Evolutionary conservation across 1,140 invertebrate species (phyloP).

Genomic region (Tetragonula clypearis): DNA sequence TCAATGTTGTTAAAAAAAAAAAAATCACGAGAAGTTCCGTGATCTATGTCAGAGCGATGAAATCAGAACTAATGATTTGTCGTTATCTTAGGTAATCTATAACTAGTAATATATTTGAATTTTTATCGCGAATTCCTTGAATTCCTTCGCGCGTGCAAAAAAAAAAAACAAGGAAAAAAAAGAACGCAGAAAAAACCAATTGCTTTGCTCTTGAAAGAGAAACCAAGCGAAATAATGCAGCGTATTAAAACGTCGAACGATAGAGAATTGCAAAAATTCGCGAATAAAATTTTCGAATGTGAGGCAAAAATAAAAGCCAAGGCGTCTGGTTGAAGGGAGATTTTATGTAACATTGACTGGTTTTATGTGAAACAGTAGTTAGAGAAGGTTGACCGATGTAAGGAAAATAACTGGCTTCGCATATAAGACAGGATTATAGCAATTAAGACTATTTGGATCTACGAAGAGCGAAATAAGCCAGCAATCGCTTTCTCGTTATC

Average conservation of each 20-base stretch:
- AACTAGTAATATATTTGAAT: too few species aligned
- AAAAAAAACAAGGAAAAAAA: background rate
- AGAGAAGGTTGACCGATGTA: background rate
- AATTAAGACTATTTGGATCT: constrained; percentile 6
- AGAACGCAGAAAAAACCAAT: too few species aligned
- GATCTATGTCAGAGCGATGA: background rate
- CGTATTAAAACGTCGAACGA: background rate
- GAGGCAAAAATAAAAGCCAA: background rate
- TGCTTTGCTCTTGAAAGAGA: background rate
- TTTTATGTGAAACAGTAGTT: background rate
- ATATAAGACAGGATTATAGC: background rate
- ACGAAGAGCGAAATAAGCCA: background rate
- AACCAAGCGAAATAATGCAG: background rate
- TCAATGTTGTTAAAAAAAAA: background rate
- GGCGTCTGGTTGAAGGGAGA: background rate
- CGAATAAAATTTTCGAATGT: background rate
- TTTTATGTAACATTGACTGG: background rate
- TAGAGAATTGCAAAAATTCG: background rate
- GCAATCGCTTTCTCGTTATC: constrained; percentile 12
- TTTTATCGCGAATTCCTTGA: constrained; percentile 8
- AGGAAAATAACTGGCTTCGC: background rate
- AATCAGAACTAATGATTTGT: background rate
- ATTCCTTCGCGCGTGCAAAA: background rate
- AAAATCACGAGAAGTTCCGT: background rate
- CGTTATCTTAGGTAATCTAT: background rate